Evolutionary conservation across 1,140 invertebrate genomes (phyloP).

Genomic region (Microplitis mediator): DNA sequence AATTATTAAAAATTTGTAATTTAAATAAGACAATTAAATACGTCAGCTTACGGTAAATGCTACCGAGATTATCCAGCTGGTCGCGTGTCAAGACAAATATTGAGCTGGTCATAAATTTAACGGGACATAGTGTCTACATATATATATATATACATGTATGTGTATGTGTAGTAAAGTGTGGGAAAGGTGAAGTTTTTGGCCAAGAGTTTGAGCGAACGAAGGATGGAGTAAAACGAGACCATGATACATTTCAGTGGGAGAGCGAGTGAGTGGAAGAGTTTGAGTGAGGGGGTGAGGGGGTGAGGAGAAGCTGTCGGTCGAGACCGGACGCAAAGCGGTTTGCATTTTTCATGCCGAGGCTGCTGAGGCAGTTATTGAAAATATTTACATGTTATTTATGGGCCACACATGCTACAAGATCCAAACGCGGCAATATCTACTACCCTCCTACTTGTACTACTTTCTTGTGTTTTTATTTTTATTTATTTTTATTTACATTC

Average conservation of each 20-base stretch:
- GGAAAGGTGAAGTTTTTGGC: conserved; percentile 48
- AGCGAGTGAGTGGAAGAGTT: background rate
- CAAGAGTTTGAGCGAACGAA: background rate
- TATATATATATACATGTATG: too few relatives aligned
- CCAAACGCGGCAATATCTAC: conserved; percentile 43
- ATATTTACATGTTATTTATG: conserved; percentile 61
- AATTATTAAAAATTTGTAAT: background rate
- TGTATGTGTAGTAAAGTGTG: background rate
- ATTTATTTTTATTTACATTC: conserved; percentile 1
- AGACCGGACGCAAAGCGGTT: conserved; percentile 50
- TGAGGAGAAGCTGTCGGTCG: conserved; percentile 19
- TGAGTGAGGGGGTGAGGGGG: conserved; percentile 24
- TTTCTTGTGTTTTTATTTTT: background rate
- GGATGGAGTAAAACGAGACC: background rate
- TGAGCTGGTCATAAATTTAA: conserved; percentile 50
- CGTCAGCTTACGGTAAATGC: too few relatives aligned
- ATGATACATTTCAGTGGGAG: background rate
- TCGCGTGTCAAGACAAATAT: conserved; percentile 47
- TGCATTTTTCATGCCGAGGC: conserved; percentile 55
- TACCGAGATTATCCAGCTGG: too few relatives aligned
- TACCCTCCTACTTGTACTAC: conserved; percentile 11
- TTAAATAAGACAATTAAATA: too few relatives aligned
- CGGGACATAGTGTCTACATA: conserved; percentile 47
- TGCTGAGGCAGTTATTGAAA: conserved; percentile 54
- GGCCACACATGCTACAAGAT: conserved; percentile 51